Conservation (phyloP, 1,140 invertebrate species). For the Caenorhabditis latens region DNA sequence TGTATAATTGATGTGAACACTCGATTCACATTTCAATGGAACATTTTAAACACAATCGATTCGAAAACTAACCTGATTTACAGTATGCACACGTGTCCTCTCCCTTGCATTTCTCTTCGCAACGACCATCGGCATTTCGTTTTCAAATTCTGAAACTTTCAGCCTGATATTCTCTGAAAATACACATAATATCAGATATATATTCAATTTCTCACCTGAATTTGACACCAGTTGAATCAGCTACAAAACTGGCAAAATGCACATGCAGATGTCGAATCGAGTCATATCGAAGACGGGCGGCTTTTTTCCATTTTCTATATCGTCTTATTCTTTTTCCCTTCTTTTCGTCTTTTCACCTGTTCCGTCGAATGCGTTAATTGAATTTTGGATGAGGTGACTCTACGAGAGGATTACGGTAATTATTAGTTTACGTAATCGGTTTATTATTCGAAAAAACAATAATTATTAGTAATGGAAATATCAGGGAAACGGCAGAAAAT, state of each 20-base stretch:
- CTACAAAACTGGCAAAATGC: not conserved
- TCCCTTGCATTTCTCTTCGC: constrained; percentile 73
- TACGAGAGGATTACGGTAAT: constrained; percentile 36
- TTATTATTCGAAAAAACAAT: constrained; percentile 43
- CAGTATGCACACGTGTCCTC: constrained; percentile 70
- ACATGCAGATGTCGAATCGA: not conserved
- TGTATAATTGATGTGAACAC: no score
- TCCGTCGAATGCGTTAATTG: constrained; percentile 36
- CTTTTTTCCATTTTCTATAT: constrained; percentile 1
- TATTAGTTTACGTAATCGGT: constrained; percentile 38
- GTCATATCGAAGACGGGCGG: constrained; percentile 29
- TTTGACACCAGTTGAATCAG: not conserved
- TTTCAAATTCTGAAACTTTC: not conserved
- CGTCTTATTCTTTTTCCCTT: not conserved
- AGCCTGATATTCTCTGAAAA: not conserved
- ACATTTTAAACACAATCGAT: no score
- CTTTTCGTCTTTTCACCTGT: constrained; percentile 10
- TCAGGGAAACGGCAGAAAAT: not conserved
- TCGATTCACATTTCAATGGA: no score
- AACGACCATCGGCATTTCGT: constrained; percentile 61
- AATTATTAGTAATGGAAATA: constrained; percentile 21
- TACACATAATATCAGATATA: not conserved
- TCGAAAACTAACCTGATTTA: constrained; percentile 68
- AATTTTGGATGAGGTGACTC: constrained; percentile 55
- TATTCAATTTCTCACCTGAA: constrained; percentile 4